Evolutionary conservation across 2,888 invertebrate genomes (phyloP).

Genomic region (Hemistola chrysoprasaria): DNA sequence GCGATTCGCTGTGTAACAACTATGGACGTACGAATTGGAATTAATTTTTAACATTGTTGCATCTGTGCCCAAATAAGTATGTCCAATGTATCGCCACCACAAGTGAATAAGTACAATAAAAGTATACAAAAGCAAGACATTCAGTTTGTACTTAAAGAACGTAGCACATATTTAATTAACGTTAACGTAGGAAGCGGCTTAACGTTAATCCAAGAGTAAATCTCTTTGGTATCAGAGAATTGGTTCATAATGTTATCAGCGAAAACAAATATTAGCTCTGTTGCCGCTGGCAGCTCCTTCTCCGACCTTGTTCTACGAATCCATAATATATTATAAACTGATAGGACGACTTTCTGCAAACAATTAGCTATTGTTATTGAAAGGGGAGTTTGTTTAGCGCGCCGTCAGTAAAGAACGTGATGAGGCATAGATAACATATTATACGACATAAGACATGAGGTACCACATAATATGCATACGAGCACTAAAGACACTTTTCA

Average conservation of each 20-base stretch:
- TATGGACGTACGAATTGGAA: no score
- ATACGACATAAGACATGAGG: no score
- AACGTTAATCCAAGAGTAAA: slow-evolving; percentile 75
- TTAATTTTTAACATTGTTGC: no score
- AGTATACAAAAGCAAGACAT: slow-evolving; percentile 22
- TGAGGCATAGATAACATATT: slow-evolving; percentile 11
- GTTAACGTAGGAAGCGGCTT: slow-evolving; percentile 59
- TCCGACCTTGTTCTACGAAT: slow-evolving; percentile 61
- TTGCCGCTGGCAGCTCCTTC: slow-evolving; percentile 62
- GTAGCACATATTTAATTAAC: slow-evolving; percentile 52
- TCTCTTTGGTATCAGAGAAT: slow-evolving; percentile 72
- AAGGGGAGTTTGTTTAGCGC: slow-evolving; percentile 40
- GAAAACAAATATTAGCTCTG: slow-evolving; percentile 69
- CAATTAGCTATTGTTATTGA: slow-evolving; percentile 49
- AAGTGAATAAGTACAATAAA: slow-evolving; percentile 18
- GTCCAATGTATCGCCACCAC: slow-evolving; percentile 4
- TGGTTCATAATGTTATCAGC: slow-evolving; percentile 77
- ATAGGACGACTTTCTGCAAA: slow-evolving; percentile 50
- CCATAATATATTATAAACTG: slow-evolving; percentile 53
- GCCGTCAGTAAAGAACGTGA: slow-evolving; percentile 4
- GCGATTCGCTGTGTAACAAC: no score
- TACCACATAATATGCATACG: no score
- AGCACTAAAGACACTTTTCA: no score
- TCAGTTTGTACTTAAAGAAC: slow-evolving; percentile 41
- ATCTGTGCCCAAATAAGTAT: no score